Evolutionary conservation across 1,140 invertebrate species (phyloP), one percentile per base, ranked within the genome.

Genomic region (Drosophila pallidifrons): DNA sequence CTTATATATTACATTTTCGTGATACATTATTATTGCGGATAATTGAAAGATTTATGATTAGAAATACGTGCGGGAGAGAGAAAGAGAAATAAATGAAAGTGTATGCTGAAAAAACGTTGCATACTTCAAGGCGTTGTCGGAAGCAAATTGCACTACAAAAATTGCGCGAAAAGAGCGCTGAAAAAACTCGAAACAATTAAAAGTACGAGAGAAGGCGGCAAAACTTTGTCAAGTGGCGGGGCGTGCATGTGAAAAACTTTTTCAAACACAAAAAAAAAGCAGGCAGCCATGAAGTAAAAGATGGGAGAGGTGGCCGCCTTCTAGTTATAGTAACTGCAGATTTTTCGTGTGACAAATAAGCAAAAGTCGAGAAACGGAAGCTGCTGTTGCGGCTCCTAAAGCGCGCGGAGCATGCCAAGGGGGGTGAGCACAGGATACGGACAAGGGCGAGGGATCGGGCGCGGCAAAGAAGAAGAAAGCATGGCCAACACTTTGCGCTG

Each of bases 281-380:
- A 25, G 30, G n/a, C 15, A 32, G 16, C 2, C 1, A 20, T 41
- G 10, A 7, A 54, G 43, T n/a, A 13, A 60, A 1, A 59, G 6
- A n/a, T 25, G 35, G 1, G 58, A 46, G 8, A 32, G 25, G 16
- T 60, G 45, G 25, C 54, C 20, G 38, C 47, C 65, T 20, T 46
- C 25, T 49, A 43, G 61, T 49, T 66, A 59, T 28, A 59, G 65
- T 43, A 65, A 69, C 59, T 64, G 82, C 76, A 13, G 67, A 45
- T 43, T 69, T 69, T 69, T 75, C 80, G 61, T 83, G 81, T 88
- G 85, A 88, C 83, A 89, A 85, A 89, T 88, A 89, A 88, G 81
- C 77, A 88, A 76, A 89, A 88, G 85, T 83, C 87, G 82, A 64
- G 46, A 61, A 71, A 67, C 75, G 66, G 63, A 69, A 72, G 25